These are phyloP conservation scores for Brachypalpus laphriformis DNA, from an alignment of 2,888 invertebrate species.

Conservation along the genomic window DNA sequence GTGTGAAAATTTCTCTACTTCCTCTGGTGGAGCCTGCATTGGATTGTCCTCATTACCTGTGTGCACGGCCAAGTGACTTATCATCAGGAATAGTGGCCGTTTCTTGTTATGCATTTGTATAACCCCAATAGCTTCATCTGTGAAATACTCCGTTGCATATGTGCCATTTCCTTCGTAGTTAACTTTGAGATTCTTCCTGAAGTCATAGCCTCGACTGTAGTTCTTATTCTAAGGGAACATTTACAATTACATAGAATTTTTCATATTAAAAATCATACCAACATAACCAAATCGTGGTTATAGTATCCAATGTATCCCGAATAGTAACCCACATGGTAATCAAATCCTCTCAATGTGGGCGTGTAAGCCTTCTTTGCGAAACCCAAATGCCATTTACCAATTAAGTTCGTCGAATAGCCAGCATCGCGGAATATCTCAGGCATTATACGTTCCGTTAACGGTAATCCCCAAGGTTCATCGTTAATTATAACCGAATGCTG, in stretches of 20 bases:
- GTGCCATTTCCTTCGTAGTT: conserved; percentile 84
- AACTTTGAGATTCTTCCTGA: conserved; percentile 83
- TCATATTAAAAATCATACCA: conserved; percentile 76
- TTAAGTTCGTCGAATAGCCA: conserved; percentile 91
- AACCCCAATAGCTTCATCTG: conserved; percentile 86
- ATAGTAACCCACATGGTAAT: conserved; percentile 93
- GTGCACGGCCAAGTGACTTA: conserved; percentile 93
- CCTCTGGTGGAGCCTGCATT: conserved; percentile 89
- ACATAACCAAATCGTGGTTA: conserved; percentile 85
- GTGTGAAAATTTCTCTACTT: conserved; percentile 87
- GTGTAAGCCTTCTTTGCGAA: conserved; percentile 86
- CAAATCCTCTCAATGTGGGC: conserved; percentile 90
- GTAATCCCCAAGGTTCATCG: conserved; percentile 89
- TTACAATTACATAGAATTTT: not conserved
- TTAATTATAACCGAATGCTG: conserved; percentile 88
- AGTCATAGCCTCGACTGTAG: conserved; percentile 83
- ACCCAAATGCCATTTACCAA: conserved; percentile 97
- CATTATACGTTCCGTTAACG: conserved; percentile 87
- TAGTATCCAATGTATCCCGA: conserved; percentile 93
- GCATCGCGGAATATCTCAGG: conserved; percentile 88
- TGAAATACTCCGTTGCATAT: conserved; percentile 90
- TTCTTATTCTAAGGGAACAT: conserved; percentile 75
- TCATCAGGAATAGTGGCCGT: conserved; percentile 90
- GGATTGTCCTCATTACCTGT: conserved; percentile 88
- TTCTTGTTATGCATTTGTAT: conserved; percentile 85